These are phyloP conservation scores for Micrastur ruficollis DNA, from an alignment of 2,797 vertebrate genomes.

Conservation along the genomic window DNA sequence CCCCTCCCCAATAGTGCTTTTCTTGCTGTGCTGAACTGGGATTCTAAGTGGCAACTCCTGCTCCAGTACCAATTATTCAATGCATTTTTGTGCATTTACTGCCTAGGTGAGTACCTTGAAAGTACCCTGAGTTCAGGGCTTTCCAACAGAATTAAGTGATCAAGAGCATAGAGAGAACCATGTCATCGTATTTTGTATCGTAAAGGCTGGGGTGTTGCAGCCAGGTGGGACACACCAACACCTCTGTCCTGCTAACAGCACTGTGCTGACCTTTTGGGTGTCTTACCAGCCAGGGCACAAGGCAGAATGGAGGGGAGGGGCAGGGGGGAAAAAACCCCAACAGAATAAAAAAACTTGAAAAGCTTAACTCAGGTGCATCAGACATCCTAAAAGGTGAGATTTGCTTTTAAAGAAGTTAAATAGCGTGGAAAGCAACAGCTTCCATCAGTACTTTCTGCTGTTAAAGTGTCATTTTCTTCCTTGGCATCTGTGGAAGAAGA, in stretches of 20 bases:
- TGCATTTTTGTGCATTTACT: not conserved
- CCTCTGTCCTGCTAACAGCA: not conserved
- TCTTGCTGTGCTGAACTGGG: slow-evolving; percentile 8
- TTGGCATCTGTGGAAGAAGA: not conserved
- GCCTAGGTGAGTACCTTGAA: not conserved
- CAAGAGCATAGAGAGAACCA: not conserved
- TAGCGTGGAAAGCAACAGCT: not conserved
- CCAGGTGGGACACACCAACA: not conserved
- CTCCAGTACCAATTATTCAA: not conserved
- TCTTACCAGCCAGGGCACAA: not conserved
- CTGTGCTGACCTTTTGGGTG: not conserved
- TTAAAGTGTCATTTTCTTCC: slow-evolving; percentile 23
- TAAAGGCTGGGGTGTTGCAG: not conserved
- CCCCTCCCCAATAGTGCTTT: not conserved
- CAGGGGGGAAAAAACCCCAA: not conserved
- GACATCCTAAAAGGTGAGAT: not conserved
- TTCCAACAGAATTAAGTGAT: not conserved
- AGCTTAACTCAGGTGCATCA: slow-evolving; percentile 56
- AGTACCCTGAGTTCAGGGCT: not conserved
- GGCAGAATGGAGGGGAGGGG: not conserved
- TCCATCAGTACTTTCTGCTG: not conserved
- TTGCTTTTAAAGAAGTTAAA: not conserved
- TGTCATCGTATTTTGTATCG: not conserved
- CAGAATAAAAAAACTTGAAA: slow-evolving; percentile 3
- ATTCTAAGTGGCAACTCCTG: not conserved